Conservation (phyloP, 2,797 vertebrate species). For the Phaenicophaeus curvirostris region DNA sequence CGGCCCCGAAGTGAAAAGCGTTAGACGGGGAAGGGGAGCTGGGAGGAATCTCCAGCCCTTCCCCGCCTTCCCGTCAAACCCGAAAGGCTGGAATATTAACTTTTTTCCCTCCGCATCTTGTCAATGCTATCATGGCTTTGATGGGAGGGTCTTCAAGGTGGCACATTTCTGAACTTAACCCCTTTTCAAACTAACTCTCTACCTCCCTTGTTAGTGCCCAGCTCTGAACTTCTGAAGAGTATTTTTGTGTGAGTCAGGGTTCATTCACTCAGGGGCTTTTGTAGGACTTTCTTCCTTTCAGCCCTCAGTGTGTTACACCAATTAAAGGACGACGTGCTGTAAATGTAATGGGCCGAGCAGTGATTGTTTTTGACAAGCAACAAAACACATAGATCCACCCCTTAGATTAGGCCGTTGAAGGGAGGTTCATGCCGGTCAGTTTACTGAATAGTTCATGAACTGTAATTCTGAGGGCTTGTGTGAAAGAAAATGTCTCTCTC, state of each 20-base stretch:
- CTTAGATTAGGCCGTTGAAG: slow-evolving; percentile 98
- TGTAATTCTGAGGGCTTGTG: slow-evolving; percentile 88
- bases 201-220: slow-evolving; percentile 88
- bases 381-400: slow-evolving; percentile 99
- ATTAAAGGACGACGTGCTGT: slow-evolving; percentile 98
- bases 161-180: slow-evolving; percentile 87
- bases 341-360: slow-evolving; percentile 97
- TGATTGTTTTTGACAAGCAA: slow-evolving; percentile 99
- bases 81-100: slow-evolving; percentile 73
- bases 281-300: slow-evolving; percentile 87
- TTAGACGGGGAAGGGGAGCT: neutral
- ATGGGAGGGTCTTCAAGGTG: slow-evolving; percentile 85
- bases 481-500: slow-evolving; percentile 83
- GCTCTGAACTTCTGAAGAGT: slow-evolving; percentile 91
- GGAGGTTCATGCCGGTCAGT: slow-evolving; percentile 90
- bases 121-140: slow-evolving; percentile 85
- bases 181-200: slow-evolving; percentile 84
- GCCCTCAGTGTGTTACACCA: slow-evolving; percentile 92
- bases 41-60: slow-evolving; percentile 15
- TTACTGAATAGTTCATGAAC: slow-evolving; percentile 90
- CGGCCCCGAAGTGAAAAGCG: neutral
- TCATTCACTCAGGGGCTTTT: slow-evolving; percentile 87
- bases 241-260: slow-evolving; percentile 89
- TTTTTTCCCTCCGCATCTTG: slow-evolving; percentile 78
- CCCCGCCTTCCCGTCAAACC: slow-evolving; percentile 12